Base-by-base conservation (phyloP, 2,888 invertebrate genomes). In the Synanthedon vespiformis region DNA sequence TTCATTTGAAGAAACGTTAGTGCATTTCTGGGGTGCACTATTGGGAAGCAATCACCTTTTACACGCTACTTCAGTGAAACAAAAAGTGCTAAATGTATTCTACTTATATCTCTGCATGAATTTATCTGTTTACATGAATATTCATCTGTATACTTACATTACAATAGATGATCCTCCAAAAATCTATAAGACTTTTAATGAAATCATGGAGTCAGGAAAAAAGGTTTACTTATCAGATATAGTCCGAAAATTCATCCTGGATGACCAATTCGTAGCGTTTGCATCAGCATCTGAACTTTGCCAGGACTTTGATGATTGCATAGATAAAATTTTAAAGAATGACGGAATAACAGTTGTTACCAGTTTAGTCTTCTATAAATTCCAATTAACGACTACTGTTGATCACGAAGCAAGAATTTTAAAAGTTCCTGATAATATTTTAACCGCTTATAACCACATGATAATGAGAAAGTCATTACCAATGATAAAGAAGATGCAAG, bases 361-460 rank as follows among this genome's bases (percentile, higher is more conserved):
- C 2, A 72, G 79, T 56, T 69, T 65, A 3, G 56, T 64, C 40
- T 70, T 80, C 51, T 60, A 64, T n/a, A 22, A 57, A 3, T 59
- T 73, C 40, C 84, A 84, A 70, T 67, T 68, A 0, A 16, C 16
- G 0, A 72, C 83, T 3, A 68, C 76, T 2, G 64, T 77, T 0
- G 61, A 77, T 14, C 67, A 72, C 34, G 84, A 85, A 61, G 81
- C 81, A 2, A 71, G 62, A 54, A 55, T 81, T 2, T 48, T 84
- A 12, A 63, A 59, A 55, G 57, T 70, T 1, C 4, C 60, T 1
- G 76, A 84, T 40, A 74, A 73, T 49, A 50, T 82, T 10, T 11
- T 85, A 0, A 68, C 67, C 0, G 62, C 79, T 0, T 84, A 72
- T 52, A 77, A 80, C 41, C 81, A 84, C 57, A 84, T 86, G 72